Base-by-base conservation (phyloP, 1,140 invertebrate species). In the Hycleus cichorii region DNA sequence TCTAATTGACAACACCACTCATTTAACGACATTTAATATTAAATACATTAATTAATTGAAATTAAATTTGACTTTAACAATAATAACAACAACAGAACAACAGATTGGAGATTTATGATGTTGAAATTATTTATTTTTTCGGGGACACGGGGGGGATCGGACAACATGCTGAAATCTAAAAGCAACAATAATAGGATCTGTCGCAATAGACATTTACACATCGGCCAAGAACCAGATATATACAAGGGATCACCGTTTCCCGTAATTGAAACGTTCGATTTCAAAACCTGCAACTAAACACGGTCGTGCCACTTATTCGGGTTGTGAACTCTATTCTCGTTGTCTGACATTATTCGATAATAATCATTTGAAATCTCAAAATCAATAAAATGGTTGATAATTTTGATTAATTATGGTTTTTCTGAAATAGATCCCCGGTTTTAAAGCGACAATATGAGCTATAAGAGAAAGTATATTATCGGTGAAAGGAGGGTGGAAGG, bases 401-500 rank as follows among this genome's bases (percentile, higher is more conserved):
- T 32, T 32, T 3, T 32, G 4, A 32, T 32, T 32, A 32, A 32
- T 32, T 32, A 5, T 32, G 7, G 3, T 1, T 5, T 32, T 32
- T 32, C 3, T 32, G 32, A 32, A 32, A 32, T 32, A 32, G 18
- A 18, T 18, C 27, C 27, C 27, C 27, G 1, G 0, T 32, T 32
- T 32, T 5, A 7, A 32, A 5, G 7, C 7, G 7, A 32, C 32
- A 32, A 32, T 32, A 32, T 7, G 7, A 32, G 7, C 32, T 7
- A 56, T 48, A 47, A 62, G 60, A 62, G 60, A 62, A 62, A 62
- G 60, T 62, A 53, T 40, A 54, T 32, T 32, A 7, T 32, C n/a
- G 48, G 60, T 62, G 60, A 62, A 62, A 62, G 60, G 60, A 62
- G 60, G 60, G 56, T 62, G 60, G 60, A 62, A 62, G 50, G 60